Conservation (phyloP, 1,140 invertebrate genomes). For the Saccostrea glomerata region DNA sequence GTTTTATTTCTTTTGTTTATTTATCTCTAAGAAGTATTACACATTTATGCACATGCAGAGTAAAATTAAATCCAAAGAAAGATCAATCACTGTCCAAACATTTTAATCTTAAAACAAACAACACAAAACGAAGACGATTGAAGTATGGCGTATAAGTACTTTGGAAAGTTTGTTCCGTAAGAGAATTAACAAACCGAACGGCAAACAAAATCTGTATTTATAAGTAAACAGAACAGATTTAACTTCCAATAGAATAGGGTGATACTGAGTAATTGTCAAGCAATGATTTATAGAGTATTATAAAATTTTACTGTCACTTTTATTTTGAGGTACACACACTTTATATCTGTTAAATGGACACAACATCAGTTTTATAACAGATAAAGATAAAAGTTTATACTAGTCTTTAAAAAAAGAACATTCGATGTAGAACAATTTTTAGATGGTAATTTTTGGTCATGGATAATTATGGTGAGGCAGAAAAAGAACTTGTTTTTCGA, state of each 20-base stretch:
- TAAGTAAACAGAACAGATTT: background rate
- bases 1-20: too few species aligned
- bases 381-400: background rate
- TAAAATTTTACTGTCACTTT: background rate
- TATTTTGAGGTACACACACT: background rate
- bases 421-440: background rate
- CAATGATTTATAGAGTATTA: background rate
- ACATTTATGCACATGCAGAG: too few species aligned
- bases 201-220: background rate
- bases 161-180: background rate
- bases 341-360: background rate
- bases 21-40: too few species aligned
- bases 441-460: background rate
- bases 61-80: background rate
- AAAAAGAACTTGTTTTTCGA: conserved; percentile 44
- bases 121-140: background rate
- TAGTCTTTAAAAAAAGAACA: background rate
- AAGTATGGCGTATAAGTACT: background rate
- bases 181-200: background rate
- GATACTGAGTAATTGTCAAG: background rate
- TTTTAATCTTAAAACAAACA: background rate
- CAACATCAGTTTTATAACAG: background rate
- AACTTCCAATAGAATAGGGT: too few species aligned
- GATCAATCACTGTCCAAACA: background rate
- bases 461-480: background rate